Conservation (phyloP, 2,113 vertebrate genomes). For the Perccottus glenii region DNA sequence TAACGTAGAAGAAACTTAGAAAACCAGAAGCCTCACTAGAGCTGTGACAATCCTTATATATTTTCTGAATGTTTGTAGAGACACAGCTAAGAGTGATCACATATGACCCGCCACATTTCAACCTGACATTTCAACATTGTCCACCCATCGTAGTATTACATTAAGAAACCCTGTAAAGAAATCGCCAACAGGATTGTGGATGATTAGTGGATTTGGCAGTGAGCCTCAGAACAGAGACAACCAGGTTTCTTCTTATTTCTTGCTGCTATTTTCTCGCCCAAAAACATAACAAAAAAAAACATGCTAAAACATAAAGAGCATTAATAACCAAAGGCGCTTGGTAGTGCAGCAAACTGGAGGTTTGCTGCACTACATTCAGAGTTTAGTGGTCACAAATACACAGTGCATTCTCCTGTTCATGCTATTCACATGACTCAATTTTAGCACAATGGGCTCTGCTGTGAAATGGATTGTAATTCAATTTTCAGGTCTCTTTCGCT, state of each 20-base stretch:
- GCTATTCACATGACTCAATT: constrained; percentile 63
- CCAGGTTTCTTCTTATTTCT: background rate
- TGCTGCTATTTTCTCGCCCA: background rate
- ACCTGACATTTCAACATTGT: background rate
- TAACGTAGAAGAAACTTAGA: too few relatives aligned
- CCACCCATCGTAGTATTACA: too few relatives aligned
- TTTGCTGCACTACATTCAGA: constrained; percentile 19
- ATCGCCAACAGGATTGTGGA: background rate
- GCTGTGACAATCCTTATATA: too few relatives aligned
- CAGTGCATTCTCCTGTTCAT: constrained; percentile 33
- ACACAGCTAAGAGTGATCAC: background rate
- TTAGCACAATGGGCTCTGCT: constrained; percentile 51
- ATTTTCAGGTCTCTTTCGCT: constrained; percentile 30
- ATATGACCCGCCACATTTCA: background rate
- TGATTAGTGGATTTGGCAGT: constrained; percentile 11
- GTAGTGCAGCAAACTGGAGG: constrained; percentile 18
- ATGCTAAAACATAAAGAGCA: constrained; percentile 10
- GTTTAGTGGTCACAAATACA: constrained; percentile 37
- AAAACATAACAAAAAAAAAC: constrained; percentile 1
- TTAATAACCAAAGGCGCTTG: constrained; percentile 16
- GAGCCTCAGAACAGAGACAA: constrained; percentile 5
- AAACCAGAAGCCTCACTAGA: too few relatives aligned
- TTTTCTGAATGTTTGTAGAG: background rate
- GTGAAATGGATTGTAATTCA: constrained; percentile 54
- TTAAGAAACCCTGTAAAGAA: background rate